Base-by-base conservation (phyloP, 2,113 vertebrate species). In the Epinephelus fuscoguttatus region DNA sequence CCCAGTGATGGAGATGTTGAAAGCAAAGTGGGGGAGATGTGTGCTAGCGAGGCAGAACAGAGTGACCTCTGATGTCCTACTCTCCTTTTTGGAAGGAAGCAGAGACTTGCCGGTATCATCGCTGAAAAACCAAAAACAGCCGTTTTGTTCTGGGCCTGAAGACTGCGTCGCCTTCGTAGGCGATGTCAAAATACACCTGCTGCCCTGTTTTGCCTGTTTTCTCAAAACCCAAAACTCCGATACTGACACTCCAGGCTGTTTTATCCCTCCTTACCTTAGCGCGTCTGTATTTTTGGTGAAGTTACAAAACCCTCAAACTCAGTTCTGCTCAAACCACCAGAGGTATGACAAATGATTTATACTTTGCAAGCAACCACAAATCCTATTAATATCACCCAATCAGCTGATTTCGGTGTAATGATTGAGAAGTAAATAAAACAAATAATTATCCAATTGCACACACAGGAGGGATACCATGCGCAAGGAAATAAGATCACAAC, bases 1-100 rank as follows among this genome's bases (percentile, higher is more conserved):
- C 85, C 90, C 78, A 93, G 94, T 94, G 88, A 91, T 91, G 87
- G 87, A 93, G 85, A 89, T 76, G 80, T 91, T 90, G 73, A 91
- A 93, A 93, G 88, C 71, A 66, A 76, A 84, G 78, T 76, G 86
- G 88, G 87, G 84, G 90, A 91, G 90, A 88, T 84, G 64, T 84
- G 73, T 67, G 70, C 82, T 76, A 57, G 88, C 49, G 70, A 92
- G 90, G 84, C 80, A 88, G 80, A 90, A 84, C 70, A 88, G 66
- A 61, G 70, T 93, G 92, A 92, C 91, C 91, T 94, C 86, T 92
- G 81, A 81, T 87, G 85, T 87, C 67, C 68, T 78, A 19, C 71
- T 82, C 78, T 90, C 42, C 56, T 91, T 84, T 87, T 93, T 92
- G 90, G 87, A 90, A 75, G 75, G 80, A 84, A 87, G 82, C 80